Conservation (phyloP, 1,140 invertebrate species). For the Atopsyche davidsoni region DNA sequence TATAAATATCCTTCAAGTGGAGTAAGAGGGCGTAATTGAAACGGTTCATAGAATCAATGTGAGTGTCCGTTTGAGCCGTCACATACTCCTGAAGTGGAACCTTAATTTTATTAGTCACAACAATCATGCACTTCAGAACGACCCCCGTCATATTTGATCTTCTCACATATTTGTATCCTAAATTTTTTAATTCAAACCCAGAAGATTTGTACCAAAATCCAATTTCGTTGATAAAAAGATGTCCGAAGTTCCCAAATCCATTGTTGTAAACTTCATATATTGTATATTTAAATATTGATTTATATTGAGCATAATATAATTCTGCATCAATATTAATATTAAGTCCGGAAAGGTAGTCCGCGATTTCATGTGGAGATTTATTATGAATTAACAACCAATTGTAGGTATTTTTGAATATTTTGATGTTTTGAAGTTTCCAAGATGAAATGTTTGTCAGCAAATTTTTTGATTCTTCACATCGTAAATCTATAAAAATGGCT, state of each 20-base stretch:
- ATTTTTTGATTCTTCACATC: conserved; percentile 12
- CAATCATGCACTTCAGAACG: conserved; percentile 34
- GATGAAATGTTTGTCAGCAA: conserved; percentile 16
- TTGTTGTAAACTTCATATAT: conserved; percentile 27
- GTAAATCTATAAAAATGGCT: conserved; percentile 18
- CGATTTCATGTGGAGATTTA: neutral
- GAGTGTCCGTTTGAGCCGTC: conserved; percentile 39
- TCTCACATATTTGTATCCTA: conserved; percentile 21
- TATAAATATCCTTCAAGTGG: conserved; percentile 55
- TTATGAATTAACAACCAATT: conserved; percentile 18
- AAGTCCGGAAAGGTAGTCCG: conserved; percentile 5
- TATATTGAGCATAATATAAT: conserved; percentile 7
- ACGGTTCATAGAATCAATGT: conserved; percentile 57
- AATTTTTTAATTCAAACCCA: conserved; percentile 2
- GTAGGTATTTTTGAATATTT: conserved; percentile 18
- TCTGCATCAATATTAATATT: conserved; percentile 28
- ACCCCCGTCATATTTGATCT: conserved; percentile 36
- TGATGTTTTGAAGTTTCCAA: neutral
- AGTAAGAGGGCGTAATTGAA: conserved; percentile 53
- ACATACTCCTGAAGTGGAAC: conserved; percentile 52
- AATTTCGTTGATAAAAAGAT: conserved; percentile 7
- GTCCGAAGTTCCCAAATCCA: conserved; percentile 15
- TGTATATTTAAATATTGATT: conserved; percentile 2
- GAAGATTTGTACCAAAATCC: conserved; percentile 16
- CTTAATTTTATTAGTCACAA: conserved; percentile 45